Evolutionary conservation across 92 coral and sea anemone genomes (phyloP).

Genomic region (Pocillopora meandrina): DNA sequence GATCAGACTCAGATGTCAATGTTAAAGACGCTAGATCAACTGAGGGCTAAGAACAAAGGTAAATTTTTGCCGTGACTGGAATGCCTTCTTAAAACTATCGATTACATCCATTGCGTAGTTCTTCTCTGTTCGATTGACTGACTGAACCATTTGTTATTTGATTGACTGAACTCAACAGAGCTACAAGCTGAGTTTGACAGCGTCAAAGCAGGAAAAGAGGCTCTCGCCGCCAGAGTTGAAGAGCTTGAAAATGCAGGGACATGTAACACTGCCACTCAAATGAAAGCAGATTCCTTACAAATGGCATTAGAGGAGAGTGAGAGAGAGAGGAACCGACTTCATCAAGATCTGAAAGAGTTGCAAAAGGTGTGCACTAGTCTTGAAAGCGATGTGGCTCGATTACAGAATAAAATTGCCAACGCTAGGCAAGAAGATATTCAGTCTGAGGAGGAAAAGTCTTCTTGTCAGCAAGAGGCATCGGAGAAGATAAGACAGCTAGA

Average conservation of each 20-base stretch:
- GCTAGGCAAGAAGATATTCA: not conserved
- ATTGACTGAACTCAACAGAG: not conserved
- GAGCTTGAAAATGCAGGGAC: slow-evolving; percentile 15
- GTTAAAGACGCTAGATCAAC: not conserved
- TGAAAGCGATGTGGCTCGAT: slow-evolving; percentile 9
- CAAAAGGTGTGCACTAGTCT: slow-evolving; percentile 4
- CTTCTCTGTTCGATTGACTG: too few species aligned
- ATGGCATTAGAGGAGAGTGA: slow-evolving; percentile 11
- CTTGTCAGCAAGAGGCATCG: not conserved
- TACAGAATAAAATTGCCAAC: slow-evolving; percentile 9
- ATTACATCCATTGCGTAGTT: too few species aligned
- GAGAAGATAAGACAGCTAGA: not conserved
- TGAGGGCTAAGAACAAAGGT: slow-evolving; percentile 26
- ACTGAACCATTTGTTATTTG: too few species aligned
- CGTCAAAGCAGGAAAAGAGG: slow-evolving; percentile 20
- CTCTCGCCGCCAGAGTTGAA: slow-evolving; percentile 9
- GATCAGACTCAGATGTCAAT: slow-evolving; percentile 1
- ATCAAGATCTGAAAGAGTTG: slow-evolving; percentile 6
- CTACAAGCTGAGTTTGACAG: slow-evolving; percentile 31
- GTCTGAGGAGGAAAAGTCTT: not conserved
- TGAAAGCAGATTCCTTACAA: slow-evolving; percentile 5
- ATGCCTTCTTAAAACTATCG: too few species aligned
- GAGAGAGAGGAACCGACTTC: not conserved
- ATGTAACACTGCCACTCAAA: not conserved
- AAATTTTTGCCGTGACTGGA: not conserved